Evolutionary conservation across 2,888 invertebrate genomes (phyloP), one percentile per base, ranked within the genome.

Genomic region (Druceiella hillmani): DNA sequence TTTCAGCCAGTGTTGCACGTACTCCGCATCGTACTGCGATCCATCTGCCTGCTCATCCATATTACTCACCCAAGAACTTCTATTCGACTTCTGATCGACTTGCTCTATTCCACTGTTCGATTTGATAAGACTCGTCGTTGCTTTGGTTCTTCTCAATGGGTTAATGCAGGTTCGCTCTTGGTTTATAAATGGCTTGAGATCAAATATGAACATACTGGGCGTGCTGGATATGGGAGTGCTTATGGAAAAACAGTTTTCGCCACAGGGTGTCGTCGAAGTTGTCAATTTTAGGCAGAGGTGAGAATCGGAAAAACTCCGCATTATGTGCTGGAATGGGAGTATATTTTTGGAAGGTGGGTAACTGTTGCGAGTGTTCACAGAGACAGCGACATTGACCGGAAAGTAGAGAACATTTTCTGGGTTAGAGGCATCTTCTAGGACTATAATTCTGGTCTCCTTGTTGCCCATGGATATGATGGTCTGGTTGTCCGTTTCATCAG

Each of bases 1-100:
- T 55, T 81, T 75, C 34, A 85, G 63, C 83, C 84, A 84, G 53
- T 84, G 83, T 55, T 84, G 83, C 29, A 85, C 79, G 50, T 82
- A 84, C 54, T 83, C 83, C 2, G 79, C 76, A 51, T 85, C 83
- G 66, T 80, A 83, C 45, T 74, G 71, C 1, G 75, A 69, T 27
- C 75, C 74, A 28, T 78, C 77, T 4, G 67, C 66, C 20, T 74
- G 66, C 24, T 79, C 78, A 34, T 78, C 78, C 13, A 66, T 57
- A 3, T 74, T 72, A 50, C 77, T 77, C 16, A 76, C 74, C 78
- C 78, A 79, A 1, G 78, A 77, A 0, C 48, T 50, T 11, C 60
- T 50, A 33, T 58, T 60, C 5, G n/a, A 10, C 11, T 27, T 27
- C 6, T 27, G n/a, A 5, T 5, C 5, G 5, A 67, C 66, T 45